Base-by-base conservation (phyloP, 1,140 invertebrate genomes). In the Muscidifurax raptorellus region DNA sequence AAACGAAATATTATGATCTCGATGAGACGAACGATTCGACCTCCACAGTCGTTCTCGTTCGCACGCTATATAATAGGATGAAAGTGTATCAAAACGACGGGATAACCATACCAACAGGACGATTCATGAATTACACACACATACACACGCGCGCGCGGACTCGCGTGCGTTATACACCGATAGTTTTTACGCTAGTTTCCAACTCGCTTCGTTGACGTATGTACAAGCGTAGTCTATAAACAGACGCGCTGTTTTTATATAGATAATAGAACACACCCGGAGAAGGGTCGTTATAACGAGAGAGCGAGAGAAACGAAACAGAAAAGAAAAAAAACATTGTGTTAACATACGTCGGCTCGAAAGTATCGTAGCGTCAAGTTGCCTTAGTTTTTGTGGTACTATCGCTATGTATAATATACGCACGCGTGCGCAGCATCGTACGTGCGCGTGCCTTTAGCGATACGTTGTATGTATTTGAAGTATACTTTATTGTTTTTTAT, bases 351-450 rank as follows among this genome's bases (percentile, higher is more conserved):
- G 30, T 72, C 44, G 82, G 74, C 67, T 79, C 82, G 67, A 72
- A 83, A 72, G 82, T 84, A 84, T 28, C 47, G 27, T 72, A 84
- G 76, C 44, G 28, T 84, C 69, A 77, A 78, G 40, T 84, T 84
- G 83, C 83, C 83, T 84, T 84, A 84, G 78, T 84, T 84, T 74
- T 80, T 80, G 47, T 80, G 47, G 77, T 80, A 79, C 32, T 69
- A 69, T 30, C 59, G 59, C 64, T 79, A 77, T 40, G n/a, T 78
- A 83, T 36, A 18, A 75, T 28, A 52, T 52, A 66, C 76, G 40
- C 27, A 36, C 2, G 76, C 44, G 52, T 32, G 25, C 10, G 44
- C 47, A 67, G 25, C 2, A 25, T 72, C 27, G 30, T 67, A 72
- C 9, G 10, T 30, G 30, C 13, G 22, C n/a, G 44, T 27, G 40